Percentiles rank a stretch among this genome's conserved stretches.
phyloP scores from a whole-genome alignment of 2,888 invertebrate genomes.

The Stenchaetothrips biformis region DNA sequence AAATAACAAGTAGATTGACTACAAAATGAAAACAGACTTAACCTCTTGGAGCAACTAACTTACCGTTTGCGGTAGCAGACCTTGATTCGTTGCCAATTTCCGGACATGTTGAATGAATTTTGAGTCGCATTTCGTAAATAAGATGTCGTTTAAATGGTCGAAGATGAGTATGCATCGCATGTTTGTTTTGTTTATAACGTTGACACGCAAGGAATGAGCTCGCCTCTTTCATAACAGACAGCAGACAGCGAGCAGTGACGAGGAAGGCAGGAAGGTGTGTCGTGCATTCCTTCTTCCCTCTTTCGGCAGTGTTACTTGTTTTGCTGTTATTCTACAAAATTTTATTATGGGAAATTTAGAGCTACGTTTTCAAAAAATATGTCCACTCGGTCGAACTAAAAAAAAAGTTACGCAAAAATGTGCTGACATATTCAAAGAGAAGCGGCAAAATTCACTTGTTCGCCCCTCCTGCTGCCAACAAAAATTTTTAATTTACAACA shows the following conservation, averaged over 20 bases:
- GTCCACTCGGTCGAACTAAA: not conserved
- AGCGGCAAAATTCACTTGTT: too few species aligned
- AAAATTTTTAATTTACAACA: too few species aligned
- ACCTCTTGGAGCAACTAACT: constrained; percentile 33
- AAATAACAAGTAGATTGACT: not conserved
- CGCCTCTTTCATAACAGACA: constrained; percentile 5
- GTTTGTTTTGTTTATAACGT: constrained; percentile 39
- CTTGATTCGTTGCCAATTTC: constrained; percentile 50
- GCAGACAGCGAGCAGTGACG: not conserved
- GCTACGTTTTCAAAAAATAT: not conserved
- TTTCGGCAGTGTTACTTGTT: not conserved
- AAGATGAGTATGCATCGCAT: constrained; percentile 69
- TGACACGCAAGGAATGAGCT: not conserved
- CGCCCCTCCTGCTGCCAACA: too few species aligned
- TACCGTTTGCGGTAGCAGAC: constrained; percentile 47
- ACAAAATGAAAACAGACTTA: not conserved
- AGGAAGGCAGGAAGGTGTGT: not conserved
- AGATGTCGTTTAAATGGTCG: constrained; percentile 65
- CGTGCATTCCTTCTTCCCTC: not conserved
- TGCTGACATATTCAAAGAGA: too few species aligned
- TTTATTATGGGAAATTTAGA: not conserved
- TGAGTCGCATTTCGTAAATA: constrained; percentile 64
- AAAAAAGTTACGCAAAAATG: too few species aligned
- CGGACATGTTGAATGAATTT: constrained; percentile 55
- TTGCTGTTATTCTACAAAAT: not conserved